Percentiles rank a stretch among this genome's conserved stretches.
These are phyloP conservation scores for Poeciliopsis occidentalis DNA, from an alignment of 2,113 vertebrate species.

Conservation along the genomic window DNA sequence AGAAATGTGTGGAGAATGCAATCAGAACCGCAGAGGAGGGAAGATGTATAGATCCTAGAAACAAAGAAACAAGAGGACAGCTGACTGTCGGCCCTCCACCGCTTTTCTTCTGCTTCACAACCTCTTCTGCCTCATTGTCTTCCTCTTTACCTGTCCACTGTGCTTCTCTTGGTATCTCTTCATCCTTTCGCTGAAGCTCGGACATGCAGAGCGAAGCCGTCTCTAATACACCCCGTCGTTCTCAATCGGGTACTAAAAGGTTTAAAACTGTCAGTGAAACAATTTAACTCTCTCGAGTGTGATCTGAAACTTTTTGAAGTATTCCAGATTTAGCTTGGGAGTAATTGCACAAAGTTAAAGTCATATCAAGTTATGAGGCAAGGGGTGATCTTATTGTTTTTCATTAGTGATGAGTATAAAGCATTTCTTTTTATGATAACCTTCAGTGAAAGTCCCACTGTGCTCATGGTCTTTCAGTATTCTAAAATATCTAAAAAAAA, in stretches of 20 bases:
- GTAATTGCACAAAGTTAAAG: background rate
- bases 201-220: constrained; percentile 4
- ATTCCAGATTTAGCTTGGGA: background rate
- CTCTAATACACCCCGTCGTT: constrained; percentile 8
- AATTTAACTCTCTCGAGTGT: background rate
- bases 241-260: constrained; percentile 1
- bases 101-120: constrained; percentile 10
- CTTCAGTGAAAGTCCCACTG: no score
- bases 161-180: constrained; percentile 44
- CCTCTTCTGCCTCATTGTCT: background rate
- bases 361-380: no score
- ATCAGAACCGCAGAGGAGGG: constrained; percentile 36
- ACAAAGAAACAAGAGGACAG: constrained; percentile 45
- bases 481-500: no score
- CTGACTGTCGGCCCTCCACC: constrained; percentile 40
- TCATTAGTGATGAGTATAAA: no score
- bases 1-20: constrained; percentile 51
- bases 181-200: constrained; percentile 28
- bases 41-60: constrained; percentile 44
- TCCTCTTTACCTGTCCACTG: constrained; percentile 46
- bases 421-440: no score
- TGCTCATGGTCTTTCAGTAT: no score
- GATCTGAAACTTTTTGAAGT: background rate
- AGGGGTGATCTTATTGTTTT: no score
- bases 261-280: background rate